phyloP scores from a whole-genome alignment of 2,113 vertebrate genomes.

The Dipodomys ordii region DNA sequence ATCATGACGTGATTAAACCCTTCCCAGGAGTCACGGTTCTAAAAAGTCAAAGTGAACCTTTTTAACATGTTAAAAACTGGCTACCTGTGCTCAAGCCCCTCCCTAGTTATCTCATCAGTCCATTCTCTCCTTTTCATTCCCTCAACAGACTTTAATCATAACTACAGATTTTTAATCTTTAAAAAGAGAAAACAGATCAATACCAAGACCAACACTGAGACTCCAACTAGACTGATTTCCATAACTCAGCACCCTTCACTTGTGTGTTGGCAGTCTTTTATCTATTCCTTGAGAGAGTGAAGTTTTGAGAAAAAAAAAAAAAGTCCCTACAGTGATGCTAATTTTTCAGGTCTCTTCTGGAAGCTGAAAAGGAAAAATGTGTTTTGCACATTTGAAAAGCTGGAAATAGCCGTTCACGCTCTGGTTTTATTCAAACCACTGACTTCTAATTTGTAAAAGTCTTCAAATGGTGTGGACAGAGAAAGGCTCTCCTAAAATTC shows the following conservation, averaged over 20 bases:
- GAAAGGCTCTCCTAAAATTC: neutral
- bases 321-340: neutral
- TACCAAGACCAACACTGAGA: neutral
- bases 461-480: constrained; percentile 19
- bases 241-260: neutral
- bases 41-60: neutral
- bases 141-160: neutral
- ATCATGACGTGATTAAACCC: neutral
- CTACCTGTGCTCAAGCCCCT: no score
- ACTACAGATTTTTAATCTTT: neutral
- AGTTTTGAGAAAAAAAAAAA: neutral
- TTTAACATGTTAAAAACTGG: neutral
- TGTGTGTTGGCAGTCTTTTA: neutral
- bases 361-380: constrained; percentile 42
- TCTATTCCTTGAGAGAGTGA: constrained; percentile 5
- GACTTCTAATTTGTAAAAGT: constrained; percentile 59
- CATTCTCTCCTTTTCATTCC: neutral
- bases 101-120: neutral
- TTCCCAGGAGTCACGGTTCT: neutral
- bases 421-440: constrained; percentile 54
- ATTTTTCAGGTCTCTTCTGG: neutral
- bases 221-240: neutral
- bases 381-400: constrained; percentile 52
- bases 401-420: neutral
- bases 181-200: neutral